Conservation (phyloP, 2,888 invertebrate genomes). For the Drosophila prostipennis region DNA sequence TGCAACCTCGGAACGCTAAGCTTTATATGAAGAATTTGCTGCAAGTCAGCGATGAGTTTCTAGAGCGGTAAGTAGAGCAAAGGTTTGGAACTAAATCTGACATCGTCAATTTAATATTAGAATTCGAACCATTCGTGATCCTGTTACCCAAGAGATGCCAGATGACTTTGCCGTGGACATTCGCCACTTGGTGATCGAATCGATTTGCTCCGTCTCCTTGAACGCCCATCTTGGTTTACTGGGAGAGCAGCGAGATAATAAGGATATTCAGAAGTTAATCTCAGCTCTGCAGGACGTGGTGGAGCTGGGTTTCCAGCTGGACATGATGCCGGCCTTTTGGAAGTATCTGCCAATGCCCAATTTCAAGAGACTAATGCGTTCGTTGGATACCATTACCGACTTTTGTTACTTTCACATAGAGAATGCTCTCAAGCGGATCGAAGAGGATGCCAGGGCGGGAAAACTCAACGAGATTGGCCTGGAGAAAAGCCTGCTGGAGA, state of each 20-base stretch:
- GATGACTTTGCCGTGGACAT: slow-evolving; percentile 85
- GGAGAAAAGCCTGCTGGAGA: slow-evolving; percentile 87
- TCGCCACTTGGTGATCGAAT: slow-evolving; percentile 87
- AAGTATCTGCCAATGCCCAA: slow-evolving; percentile 74
- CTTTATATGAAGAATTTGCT: slow-evolving; percentile 85
- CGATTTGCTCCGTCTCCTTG: slow-evolving; percentile 83
- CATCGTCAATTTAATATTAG: slow-evolving; percentile 52
- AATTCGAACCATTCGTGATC: slow-evolving; percentile 79
- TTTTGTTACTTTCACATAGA: slow-evolving; percentile 82
- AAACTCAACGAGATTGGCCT: slow-evolving; percentile 66
- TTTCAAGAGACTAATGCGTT: slow-evolving; percentile 66
- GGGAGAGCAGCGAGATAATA: slow-evolving; percentile 59
- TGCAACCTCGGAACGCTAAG: slow-evolving; percentile 87
- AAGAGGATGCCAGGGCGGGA: slow-evolving; percentile 68
- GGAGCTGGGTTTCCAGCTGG: slow-evolving; percentile 66
- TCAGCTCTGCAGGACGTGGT: slow-evolving; percentile 53
- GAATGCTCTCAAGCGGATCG: slow-evolving; percentile 75
- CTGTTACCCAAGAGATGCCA: slow-evolving; percentile 81
- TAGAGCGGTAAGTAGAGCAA: slow-evolving; percentile 68
- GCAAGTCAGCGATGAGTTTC: slow-evolving; percentile 84
- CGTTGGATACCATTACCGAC: slow-evolving; percentile 68
- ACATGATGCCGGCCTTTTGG: slow-evolving; percentile 80
- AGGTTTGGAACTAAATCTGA: no score
- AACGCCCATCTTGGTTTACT: slow-evolving; percentile 81
- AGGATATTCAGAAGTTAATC: slow-evolving; percentile 59